Percentiles rank a stretch among this genome's conserved stretches.
phyloP scores from a whole-genome alignment of 2,797 vertebrate genomes.

The Distichodus sexfasciatus region DNA sequence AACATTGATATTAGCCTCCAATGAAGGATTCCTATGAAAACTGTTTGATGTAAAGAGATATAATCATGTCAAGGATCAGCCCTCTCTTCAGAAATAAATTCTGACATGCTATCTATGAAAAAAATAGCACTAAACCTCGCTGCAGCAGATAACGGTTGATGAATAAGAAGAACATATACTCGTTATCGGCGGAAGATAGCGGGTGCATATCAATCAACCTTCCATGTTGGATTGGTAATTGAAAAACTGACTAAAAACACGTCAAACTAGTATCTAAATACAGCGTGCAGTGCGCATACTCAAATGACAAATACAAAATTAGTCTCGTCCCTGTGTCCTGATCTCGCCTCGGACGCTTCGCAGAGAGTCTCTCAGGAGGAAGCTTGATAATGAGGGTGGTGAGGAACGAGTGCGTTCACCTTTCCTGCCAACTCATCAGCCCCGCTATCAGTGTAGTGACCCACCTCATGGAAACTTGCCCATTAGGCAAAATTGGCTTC shows the following conservation, averaged over 20 bases:
- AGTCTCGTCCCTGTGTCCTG: constrained; percentile 11
- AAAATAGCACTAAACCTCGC: constrained; percentile 35
- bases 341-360: constrained; percentile 8
- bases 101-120: constrained; percentile 30
- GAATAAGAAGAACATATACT: constrained; percentile 2
- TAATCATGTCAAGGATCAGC: constrained; percentile 31
- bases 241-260: constrained; percentile 29
- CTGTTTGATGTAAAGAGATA: constrained; percentile 28
- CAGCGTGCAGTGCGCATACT: neutral
- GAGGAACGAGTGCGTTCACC: constrained; percentile 45
- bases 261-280: constrained; percentile 19
- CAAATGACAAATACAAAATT: constrained; percentile 1
- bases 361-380: constrained; percentile 42
- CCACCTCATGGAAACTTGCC: constrained; percentile 52
- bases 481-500: constrained; percentile 60
- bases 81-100: constrained; percentile 32
- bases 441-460: constrained; percentile 47
- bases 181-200: neutral
- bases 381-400: constrained; percentile 41
- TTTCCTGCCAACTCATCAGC: constrained; percentile 55
- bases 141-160: constrained; percentile 1
- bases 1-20: constrained; percentile 25
- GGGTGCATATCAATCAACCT: constrained; percentile 4
- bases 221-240: constrained; percentile 15
- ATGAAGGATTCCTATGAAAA: constrained; percentile 35